Evolutionary conservation across 1,140 invertebrate genomes (phyloP).

Genomic region (Panulirus ornatus): DNA sequence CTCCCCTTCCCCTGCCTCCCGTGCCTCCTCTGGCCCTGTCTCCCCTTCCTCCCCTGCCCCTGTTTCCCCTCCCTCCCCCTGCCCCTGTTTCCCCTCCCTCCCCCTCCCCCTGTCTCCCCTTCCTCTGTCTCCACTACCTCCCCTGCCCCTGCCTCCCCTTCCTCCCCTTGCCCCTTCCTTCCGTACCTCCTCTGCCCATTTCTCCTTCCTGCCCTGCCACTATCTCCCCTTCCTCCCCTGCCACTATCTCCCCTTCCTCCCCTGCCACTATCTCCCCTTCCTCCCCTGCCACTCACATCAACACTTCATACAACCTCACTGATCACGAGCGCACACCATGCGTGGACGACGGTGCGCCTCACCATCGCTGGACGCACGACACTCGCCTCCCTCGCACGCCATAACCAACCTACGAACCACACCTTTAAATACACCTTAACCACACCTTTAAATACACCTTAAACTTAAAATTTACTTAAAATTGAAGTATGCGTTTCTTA

Average conservation of each 20-base stretch:
- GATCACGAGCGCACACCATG: neutral
- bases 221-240: neutral
- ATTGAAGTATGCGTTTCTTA: too few relatives aligned
- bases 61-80: neutral
- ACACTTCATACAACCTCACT: neutral
- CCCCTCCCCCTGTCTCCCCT: neutral
- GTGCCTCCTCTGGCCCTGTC: neutral
- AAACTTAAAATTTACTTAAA: too few relatives aligned
- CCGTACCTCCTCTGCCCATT: neutral
- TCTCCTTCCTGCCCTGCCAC: neutral
- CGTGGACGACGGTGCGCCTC: neutral
- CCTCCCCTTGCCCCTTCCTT: neutral
- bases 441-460: too few relatives aligned
- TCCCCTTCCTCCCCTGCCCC: neutral
- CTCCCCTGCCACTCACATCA: neutral
- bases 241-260: neutral
- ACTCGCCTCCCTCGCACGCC: too few relatives aligned
- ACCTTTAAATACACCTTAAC: too few relatives aligned
- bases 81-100: neutral
- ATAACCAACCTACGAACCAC: too few relatives aligned
- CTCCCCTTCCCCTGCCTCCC: neutral
- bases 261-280: neutral
- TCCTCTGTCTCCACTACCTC: neutral
- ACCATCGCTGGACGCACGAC: too few relatives aligned
- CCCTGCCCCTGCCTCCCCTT: neutral